Base-by-base conservation (phyloP, 2,888 invertebrate genomes). In the Lobophora halterata region DNA sequence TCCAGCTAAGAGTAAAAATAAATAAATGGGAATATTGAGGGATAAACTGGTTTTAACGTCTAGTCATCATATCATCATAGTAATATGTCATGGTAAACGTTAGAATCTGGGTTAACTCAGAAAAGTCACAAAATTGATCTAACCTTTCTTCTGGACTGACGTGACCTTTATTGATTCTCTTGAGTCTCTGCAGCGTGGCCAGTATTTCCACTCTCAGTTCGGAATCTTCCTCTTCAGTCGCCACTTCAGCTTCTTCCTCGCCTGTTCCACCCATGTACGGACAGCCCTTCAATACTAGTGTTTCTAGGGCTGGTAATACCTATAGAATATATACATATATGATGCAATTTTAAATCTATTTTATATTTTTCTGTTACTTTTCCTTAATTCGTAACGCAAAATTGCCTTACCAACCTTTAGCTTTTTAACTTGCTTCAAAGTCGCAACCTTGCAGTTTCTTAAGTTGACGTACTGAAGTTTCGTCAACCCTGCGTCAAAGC, bases 381-480 rank as follows among this genome's bases (percentile, higher is more conserved):
- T n/a, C n/a, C n/a, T n/a, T n/a, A n/a, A 9, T 11, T n/a, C 16
- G 10, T 20, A 25, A 20, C 31, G 17, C 10, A 12, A 24, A 31
- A 11, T 2, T 20, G 4, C n/a, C 2, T 4, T 12, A 52, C 60
- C 44, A 57, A 86, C 88, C 70, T 64, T 67, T 25, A 91, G 58
- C 55, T 90, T 90, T 48, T 85, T 79, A 4, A 91, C 65, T 62
- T 91, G 90, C 28, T 69, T 79, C 35, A 90, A 54, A 18, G 86
- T 83, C 2, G 56, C 54, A 9, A 91, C 83, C 46, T 81, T 83
- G 46, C 91, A 91, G 43, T 81, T 81, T 1, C 91, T 67, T 13
- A 91, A 50, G 62, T 91, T 91, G 0, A 91, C 24, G 40, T 91
- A 91, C 16, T 65, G 68, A 8, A 91, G 65, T 40, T 88, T 89